Evolutionary conservation across 1,140 invertebrate species (phyloP).

Genomic region (Drosophila tropicalis): DNA sequence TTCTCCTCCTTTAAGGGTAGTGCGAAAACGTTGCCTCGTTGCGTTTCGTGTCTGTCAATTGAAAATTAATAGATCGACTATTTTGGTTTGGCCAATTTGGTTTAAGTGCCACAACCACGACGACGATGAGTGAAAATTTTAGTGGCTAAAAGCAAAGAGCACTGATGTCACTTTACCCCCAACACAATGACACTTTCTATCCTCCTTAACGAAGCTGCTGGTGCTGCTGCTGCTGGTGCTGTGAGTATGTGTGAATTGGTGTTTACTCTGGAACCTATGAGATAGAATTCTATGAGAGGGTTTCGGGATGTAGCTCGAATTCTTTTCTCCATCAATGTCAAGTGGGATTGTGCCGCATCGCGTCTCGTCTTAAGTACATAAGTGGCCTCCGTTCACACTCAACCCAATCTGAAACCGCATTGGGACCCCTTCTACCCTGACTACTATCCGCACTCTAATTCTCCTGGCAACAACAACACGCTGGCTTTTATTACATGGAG

Average conservation of each 20-base stretch:
- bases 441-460: background rate
- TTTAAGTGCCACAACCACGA: background rate
- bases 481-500: slow-evolving; percentile 40
- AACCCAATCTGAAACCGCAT: too few relatives aligned
- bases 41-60: slow-evolving; percentile 59
- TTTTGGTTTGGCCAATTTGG: slow-evolving; percentile 47
- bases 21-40: slow-evolving; percentile 17
- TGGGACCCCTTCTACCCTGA: too few relatives aligned
- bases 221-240: too few relatives aligned
- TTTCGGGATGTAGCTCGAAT: slow-evolving; percentile 7
- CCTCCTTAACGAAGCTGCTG: background rate
- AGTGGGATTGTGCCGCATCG: slow-evolving; percentile 53
- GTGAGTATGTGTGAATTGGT: slow-evolving; percentile 4
- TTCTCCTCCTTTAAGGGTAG: background rate
- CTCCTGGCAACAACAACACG: background rate
- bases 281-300: slow-evolving; percentile 50
- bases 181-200: background rate
- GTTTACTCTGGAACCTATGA: background rate
- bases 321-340: slow-evolving; percentile 61
- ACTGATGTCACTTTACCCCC: slow-evolving; percentile 60
- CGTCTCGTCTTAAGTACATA: slow-evolving; percentile 41
- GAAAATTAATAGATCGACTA: slow-evolving; percentile 70
- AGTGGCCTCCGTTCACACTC: slow-evolving; percentile 28
- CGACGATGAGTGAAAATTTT: slow-evolving; percentile 17
- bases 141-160: slow-evolving; percentile 27